Percentiles rank a stretch among this genome's conserved stretches.
Conservation (phyloP, 2,888 invertebrate genomes). For the Heteromurus nitidus region DNA sequence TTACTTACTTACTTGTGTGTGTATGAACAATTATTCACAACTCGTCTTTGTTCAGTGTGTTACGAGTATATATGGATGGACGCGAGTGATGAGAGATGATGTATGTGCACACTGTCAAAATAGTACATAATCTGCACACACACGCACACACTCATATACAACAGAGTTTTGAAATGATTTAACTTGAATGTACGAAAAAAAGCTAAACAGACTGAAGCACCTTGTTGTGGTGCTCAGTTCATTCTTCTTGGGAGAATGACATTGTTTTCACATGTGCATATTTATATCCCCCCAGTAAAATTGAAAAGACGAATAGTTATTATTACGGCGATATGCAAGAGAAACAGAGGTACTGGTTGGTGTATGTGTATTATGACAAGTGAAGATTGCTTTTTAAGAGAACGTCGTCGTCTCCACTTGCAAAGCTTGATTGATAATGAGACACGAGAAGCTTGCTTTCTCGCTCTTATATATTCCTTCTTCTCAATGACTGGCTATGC, state of each 20-base stretch:
- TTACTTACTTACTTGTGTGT: neutral
- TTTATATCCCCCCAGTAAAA: slow-evolving; percentile 1
- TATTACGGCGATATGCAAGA: no score
- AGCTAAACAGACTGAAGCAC: slow-evolving; percentile 15
- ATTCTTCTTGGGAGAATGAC: slow-evolving; percentile 36
- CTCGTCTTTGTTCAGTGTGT: neutral
- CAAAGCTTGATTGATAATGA: slow-evolving; percentile 20
- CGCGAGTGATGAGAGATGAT: no score
- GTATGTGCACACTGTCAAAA: slow-evolving; percentile 22
- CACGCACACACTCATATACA: slow-evolving; percentile 2
- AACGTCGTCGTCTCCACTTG: neutral
- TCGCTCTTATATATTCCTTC: neutral
- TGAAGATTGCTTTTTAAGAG: neutral
- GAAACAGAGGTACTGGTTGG: no score
- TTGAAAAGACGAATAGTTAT: neutral
- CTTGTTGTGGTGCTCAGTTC: slow-evolving; percentile 35
- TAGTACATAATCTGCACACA: neutral
- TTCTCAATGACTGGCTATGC: slow-evolving; percentile 3
- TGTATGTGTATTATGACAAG: neutral
- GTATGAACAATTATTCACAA: neutral
- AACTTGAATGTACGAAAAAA: neutral
- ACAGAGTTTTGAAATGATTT: slow-evolving; percentile 1
- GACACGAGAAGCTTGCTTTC: slow-evolving; percentile 1
- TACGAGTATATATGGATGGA: no score
- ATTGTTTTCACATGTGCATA: slow-evolving; percentile 49